phyloP scores from a whole-genome alignment of 2,888 invertebrate species.

The Erannis defoliaria region DNA sequence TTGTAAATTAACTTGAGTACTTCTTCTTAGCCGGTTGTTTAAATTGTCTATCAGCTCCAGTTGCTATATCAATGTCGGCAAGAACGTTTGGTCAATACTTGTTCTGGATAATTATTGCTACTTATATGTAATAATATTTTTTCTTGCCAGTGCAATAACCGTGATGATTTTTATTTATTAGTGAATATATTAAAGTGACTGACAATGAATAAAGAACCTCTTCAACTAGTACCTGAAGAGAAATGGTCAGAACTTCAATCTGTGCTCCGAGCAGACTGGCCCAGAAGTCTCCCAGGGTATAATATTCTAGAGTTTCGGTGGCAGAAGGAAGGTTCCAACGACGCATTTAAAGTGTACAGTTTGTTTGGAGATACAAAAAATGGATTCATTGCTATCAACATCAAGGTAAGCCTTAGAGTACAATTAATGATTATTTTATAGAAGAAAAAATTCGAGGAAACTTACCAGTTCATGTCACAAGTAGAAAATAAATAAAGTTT shows the following conservation, averaged over 20 bases:
- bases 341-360: slow-evolving; percentile 70
- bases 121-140: no score
- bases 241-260: slow-evolving; percentile 57
- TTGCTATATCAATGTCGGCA: not conserved
- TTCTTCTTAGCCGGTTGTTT: not conserved
- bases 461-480: not conserved
- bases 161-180: not conserved
- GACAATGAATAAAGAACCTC: slow-evolving; percentile 41
- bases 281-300: slow-evolving; percentile 64
- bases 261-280: slow-evolving; percentile 57
- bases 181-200: not conserved
- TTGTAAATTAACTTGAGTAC: not conserved
- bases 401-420: slow-evolving; percentile 62
- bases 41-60: not conserved
- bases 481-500: not conserved
- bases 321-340: slow-evolving; percentile 53
- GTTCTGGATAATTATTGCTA: no score
- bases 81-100: not conserved
- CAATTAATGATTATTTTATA: no score
- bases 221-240: slow-evolving; percentile 50
- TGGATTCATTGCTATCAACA: slow-evolving; percentile 68
- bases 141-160: not conserved
- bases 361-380: slow-evolving; percentile 69
- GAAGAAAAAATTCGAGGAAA: not conserved
- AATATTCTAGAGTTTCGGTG: slow-evolving; percentile 66